phyloP scores from a whole-genome alignment of 2,797 vertebrate genomes.

The Poliocrania exsul region DNA sequence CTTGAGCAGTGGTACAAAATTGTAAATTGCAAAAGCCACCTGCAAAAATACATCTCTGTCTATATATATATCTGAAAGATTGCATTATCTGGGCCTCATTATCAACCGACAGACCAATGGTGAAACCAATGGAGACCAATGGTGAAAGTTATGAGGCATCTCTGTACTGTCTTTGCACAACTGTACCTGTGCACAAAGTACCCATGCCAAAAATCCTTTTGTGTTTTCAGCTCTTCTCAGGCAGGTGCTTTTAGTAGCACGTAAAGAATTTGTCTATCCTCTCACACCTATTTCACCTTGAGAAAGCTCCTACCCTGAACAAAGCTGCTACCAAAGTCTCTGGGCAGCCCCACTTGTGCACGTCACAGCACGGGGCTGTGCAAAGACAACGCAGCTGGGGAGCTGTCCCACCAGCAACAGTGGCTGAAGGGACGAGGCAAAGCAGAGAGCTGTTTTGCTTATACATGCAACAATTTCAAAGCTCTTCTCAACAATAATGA shows the following conservation, averaged over 20 bases:
- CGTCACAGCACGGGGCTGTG: background rate
- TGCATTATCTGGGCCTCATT: background rate
- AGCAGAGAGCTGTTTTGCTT: background rate
- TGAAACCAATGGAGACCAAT: background rate
- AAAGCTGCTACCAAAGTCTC: background rate
- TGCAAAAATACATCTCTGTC: background rate
- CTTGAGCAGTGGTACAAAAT: background rate
- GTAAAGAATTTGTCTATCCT: background rate
- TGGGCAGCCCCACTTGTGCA: background rate
- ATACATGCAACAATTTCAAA: background rate
- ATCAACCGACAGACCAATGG: background rate
- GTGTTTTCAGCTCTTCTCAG: background rate
- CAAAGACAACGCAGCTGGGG: background rate
- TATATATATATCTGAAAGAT: background rate
- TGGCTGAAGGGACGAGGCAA: background rate
- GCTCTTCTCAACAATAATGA: background rate
- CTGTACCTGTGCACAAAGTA: background rate
- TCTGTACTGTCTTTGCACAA: background rate
- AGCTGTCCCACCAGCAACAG: background rate
- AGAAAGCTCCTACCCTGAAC: background rate
- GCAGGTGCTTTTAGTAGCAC: background rate
- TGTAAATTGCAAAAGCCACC: background rate
- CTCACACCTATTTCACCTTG: background rate
- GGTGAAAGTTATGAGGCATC: background rate
- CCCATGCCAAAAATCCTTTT: background rate